Evolutionary conservation across 2,113 vertebrate genomes (phyloP).

Genomic region (Oncorhynchus keta): DNA sequence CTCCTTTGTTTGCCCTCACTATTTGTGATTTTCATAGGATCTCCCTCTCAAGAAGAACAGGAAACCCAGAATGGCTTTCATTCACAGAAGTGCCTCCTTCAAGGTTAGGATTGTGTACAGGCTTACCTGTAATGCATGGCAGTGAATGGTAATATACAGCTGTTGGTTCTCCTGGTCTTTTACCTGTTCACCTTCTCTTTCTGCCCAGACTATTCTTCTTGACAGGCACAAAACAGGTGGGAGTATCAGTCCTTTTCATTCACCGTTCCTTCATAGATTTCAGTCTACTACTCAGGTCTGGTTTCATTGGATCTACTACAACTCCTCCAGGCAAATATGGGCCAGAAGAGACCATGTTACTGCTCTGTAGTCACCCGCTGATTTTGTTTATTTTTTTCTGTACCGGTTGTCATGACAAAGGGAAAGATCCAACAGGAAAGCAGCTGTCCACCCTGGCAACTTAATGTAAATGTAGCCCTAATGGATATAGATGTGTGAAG

Average conservation of each 20-base stretch:
- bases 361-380: constrained; percentile 14
- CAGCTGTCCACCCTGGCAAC: background rate
- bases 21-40: constrained; percentile 47
- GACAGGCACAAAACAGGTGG: constrained; percentile 44
- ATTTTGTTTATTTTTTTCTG: background rate
- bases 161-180: constrained; percentile 41
- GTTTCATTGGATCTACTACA: constrained; percentile 34
- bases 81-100: constrained; percentile 68
- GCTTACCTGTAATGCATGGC: constrained; percentile 37
- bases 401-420: constrained; percentile 32
- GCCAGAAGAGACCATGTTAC: constrained; percentile 9
- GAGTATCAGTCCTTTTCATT: constrained; percentile 46
- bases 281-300: constrained; percentile 32
- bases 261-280: constrained; percentile 39
- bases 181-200: constrained; percentile 51
- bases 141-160: constrained; percentile 28
- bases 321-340: constrained; percentile 17
- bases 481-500: background rate
- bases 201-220: constrained; percentile 54
- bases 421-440: constrained; percentile 24
- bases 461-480: background rate
- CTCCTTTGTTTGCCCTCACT: too few species aligned
- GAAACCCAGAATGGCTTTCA: constrained; percentile 68
- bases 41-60: constrained; percentile 58
- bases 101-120: constrained; percentile 64